phyloP scores from a whole-genome alignment of 1,140 invertebrate species.

The Zophobas atratus region DNA sequence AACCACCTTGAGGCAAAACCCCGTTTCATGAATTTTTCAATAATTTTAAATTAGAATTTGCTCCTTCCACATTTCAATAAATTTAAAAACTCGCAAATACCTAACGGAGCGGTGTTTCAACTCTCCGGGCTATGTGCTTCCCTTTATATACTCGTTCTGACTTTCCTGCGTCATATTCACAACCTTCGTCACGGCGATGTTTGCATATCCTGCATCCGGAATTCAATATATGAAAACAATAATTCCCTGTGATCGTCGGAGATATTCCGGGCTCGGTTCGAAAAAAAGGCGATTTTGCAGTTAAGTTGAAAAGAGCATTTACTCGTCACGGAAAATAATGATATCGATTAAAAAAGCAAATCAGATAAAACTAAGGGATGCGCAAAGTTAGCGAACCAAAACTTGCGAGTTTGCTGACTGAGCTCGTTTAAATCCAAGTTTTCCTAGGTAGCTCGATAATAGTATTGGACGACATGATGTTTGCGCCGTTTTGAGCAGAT shows the following conservation, averaged over 20 bases:
- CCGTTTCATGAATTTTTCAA: slow-evolving; percentile 34
- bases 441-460: slow-evolving; percentile 14
- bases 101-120: slow-evolving; percentile 19
- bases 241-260: slow-evolving; percentile 19
- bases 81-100: slow-evolving; percentile 33
- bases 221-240: slow-evolving; percentile 35
- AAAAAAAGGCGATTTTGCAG: not conserved
- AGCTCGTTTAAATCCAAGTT: slow-evolving; percentile 24
- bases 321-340: slow-evolving; percentile 19
- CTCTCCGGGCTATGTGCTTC: slow-evolving; percentile 32
- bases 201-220: slow-evolving; percentile 11
- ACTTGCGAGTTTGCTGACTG: slow-evolving; percentile 38
- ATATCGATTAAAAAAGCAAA: slow-evolving; percentile 35
- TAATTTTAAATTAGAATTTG: slow-evolving; percentile 32
- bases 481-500: slow-evolving; percentile 14
- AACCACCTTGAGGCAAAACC: slow-evolving; percentile 5
- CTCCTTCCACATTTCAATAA: slow-evolving; percentile 29
- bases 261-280: slow-evolving; percentile 6
- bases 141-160: slow-evolving; percentile 21
- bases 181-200: slow-evolving; percentile 29
- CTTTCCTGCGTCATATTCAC: slow-evolving; percentile 19
- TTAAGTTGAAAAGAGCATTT: not conserved
- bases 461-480: slow-evolving; percentile 34
- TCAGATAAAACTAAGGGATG: slow-evolving; percentile 33
- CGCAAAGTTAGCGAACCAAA: slow-evolving; percentile 23